Base-by-base conservation (phyloP, 2,888 invertebrate species). In the Microchrysa polita region DNA sequence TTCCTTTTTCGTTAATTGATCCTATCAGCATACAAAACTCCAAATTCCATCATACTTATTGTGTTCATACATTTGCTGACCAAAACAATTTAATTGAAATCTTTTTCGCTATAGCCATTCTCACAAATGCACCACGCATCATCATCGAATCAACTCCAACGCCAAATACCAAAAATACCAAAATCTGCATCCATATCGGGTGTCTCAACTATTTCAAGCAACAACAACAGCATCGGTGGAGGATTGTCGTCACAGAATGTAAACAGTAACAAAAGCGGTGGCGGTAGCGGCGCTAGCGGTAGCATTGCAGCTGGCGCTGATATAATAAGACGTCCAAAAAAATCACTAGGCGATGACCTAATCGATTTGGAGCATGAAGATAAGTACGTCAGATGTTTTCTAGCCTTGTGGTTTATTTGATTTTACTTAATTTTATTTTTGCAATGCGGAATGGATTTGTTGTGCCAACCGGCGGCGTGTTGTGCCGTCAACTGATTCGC, bases 341-440 rank as follows among this genome's bases (percentile, higher is more conserved):
- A 75, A 48, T 48, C 67, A 10, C 20, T 74, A 5, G 16, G 72
- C 27, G 81, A 80, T 67, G 84, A 84, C 79, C 79, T 84, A 73
- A 84, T 84, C 73, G 84, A 84, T 78, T 79, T 83, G 22, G 81
- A 80, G 27, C 81, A 83, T 67, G 79, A 79, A 52, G 83, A 84
- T 78, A 81, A 83, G 84, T 84, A 81, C 79, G 83, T 80, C 14
- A 73, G n/a, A 34, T 34, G 27, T 34, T 34, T 34, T 34, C 27
- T 34, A 34, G 27, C 27, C 27, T 34, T 34, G 27, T 34, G 40
- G 48, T 72, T 34, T 34, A 7, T 34, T 34, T 34, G 7, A 5
- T 34, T 34, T 34, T 34, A 5, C 7, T 34, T 34, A 34, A 5
- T 34, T 34, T 34, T 34, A 5, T 34, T 34, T 34, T 20, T 16